A percentile compares a stretch with the other conserved stretches of the same genome.
Evolutionary conservation across 2,797 vertebrate species (phyloP).

Genomic region (Luscinia luscinia): DNA sequence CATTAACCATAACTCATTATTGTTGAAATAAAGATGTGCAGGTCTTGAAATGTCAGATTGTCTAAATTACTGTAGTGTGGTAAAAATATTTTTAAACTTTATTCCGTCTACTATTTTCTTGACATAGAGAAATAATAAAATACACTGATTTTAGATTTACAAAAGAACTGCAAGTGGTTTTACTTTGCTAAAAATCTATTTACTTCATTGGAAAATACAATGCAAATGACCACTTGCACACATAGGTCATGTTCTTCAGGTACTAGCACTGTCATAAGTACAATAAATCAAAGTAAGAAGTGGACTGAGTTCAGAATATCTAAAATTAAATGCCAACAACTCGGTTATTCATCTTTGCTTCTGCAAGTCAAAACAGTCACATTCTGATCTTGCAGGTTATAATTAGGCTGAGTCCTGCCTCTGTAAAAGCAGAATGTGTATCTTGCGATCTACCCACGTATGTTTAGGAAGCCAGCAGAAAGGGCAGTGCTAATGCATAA

Average conservation of each 20-base stretch:
- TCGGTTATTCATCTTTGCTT: slow-evolving; percentile 30
- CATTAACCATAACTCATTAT: background rate
- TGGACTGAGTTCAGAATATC: background rate
- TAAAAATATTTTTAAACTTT: slow-evolving; percentile 16
- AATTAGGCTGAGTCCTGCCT: slow-evolving; percentile 37
- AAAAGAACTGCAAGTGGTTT: background rate
- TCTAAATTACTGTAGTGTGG: background rate
- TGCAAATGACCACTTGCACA: background rate
- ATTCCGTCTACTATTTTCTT: background rate
- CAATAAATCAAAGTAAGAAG: background rate
- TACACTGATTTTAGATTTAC: background rate
- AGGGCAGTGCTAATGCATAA: slow-evolving; percentile 35
- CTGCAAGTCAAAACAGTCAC: slow-evolving; percentile 57
- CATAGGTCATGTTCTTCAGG: background rate
- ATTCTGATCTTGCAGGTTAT: slow-evolving; percentile 45
- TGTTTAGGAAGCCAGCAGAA: slow-evolving; percentile 43
- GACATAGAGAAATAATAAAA: background rate
- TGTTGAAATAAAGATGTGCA: background rate
- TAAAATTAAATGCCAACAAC: slow-evolving; percentile 24
- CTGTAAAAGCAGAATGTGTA: slow-evolving; percentile 15
- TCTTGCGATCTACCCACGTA: slow-evolving; percentile 38
- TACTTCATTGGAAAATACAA: background rate
- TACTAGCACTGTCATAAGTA: background rate
- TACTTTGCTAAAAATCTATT: background rate
- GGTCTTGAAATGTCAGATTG: background rate